phyloP scores from a whole-genome alignment of 2,797 vertebrate genomes.

The Xiphophorus birchmanni region DNA sequence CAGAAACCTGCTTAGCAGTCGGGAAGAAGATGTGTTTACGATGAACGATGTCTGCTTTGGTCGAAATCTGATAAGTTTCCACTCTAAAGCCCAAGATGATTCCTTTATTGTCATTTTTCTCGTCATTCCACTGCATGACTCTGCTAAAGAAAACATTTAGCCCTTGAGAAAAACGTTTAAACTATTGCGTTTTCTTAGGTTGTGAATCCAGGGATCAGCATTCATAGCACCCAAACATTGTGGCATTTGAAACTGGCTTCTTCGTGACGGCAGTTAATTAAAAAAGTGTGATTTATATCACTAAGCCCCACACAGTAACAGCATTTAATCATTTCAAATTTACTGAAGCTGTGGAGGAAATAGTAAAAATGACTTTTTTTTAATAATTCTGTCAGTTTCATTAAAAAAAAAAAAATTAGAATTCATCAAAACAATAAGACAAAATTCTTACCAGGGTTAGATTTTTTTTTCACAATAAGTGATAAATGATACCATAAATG shows the following conservation, averaged over 20 bases:
- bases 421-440: background rate
- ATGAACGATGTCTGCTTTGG: background rate
- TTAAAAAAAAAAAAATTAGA: background rate
- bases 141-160: no score
- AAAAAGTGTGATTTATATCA: background rate
- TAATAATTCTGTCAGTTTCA: background rate
- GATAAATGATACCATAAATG: background rate
- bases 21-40: background rate
- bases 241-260: background rate
- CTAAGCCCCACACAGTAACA: background rate
- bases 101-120: no score
- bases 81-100: background rate
- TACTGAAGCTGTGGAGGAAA: background rate
- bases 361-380: background rate
- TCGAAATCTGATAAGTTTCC: background rate
- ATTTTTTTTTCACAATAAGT: no score
- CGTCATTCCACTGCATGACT: no score
- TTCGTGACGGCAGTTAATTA: background rate
- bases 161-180: background rate
- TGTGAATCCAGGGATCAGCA: background rate
- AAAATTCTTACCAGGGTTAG: background rate
- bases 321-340: background rate
- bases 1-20: background rate
- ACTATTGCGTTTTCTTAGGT: background rate
- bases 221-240: background rate